Base-by-base conservation (phyloP, 2,113 vertebrate genomes). In the Ancistrus triradiatus region DNA sequence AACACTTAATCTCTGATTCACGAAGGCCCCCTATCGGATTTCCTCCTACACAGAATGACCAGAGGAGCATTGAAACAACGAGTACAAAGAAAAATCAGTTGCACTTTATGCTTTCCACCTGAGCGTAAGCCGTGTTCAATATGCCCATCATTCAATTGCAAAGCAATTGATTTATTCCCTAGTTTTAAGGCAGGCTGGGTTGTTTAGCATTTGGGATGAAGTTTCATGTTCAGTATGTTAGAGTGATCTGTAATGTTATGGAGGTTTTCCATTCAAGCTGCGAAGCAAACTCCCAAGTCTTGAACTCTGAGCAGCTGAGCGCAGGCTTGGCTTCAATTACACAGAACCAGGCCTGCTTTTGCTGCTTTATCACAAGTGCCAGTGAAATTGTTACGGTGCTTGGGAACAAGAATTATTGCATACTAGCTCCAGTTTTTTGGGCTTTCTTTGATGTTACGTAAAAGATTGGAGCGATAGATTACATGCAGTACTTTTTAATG, bases 1-100 rank as follows among this genome's bases (percentile, higher is more conserved):
- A 89, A 79, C 85, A 84, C 82, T 89, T 87, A 86, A 25, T 73
- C 77, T 64, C 76, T 83, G 81, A 83, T 86, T 86, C 83, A 83
- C 66, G 66, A 82, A 81, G 76, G 77, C 78, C 78, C 79, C 74
- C 80, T 82, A 82, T 87, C 66, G 68, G 75, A 82, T 88, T 87
- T 86, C 83, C 79, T 70, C 77, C 71, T 71, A 77, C 77, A 75
- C 77, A 78, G 80, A 42, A 83, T 73, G 75, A 81, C 77, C 73
- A 71, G 67, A 74, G 78, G 72, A 68, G 74, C 76, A 75, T 61
- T 77, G 68, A 78, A 80, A 80, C 22, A 21, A 44, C 73, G 73
- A 58, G 70, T 68, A 76, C 56, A 72, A 70, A 68, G 28, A 72
- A 69, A 61, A 48, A 80, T 64, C 67, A 60, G 78, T 75, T 66